Percentiles rank a stretch among this genome's conserved stretches.
phyloP scores from a whole-genome alignment of 1,140 invertebrate species.

The Megathymus violae region DNA sequence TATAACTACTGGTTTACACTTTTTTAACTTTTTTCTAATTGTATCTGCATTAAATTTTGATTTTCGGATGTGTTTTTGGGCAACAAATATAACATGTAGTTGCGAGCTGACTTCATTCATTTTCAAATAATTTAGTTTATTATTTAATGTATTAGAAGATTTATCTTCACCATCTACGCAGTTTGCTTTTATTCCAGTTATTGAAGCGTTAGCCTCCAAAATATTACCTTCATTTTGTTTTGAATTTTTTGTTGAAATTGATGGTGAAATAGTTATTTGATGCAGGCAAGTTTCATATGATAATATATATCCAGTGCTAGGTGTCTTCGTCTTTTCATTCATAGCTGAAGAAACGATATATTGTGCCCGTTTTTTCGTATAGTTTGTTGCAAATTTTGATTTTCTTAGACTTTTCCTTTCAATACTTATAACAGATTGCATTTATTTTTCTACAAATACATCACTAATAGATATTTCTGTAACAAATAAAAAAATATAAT shows the following conservation, averaged over 20 bases:
- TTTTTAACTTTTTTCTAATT: constrained; percentile 30
- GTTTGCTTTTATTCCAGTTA: constrained; percentile 2
- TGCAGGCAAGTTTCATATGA: neutral
- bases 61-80: constrained; percentile 14
- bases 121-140: constrained; percentile 2
- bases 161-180: constrained; percentile 24
- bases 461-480: neutral
- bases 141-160: constrained; percentile 20
- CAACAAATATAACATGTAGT: constrained; percentile 37
- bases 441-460: no score
- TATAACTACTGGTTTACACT: constrained; percentile 12
- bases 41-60: constrained; percentile 22
- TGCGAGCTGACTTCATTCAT: constrained; percentile 7
- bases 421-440: no score
- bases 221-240: constrained; percentile 15
- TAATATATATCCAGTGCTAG: neutral
- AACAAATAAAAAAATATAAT: constrained; percentile 5
- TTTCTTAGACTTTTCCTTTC: no score
- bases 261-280: neutral
- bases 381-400: no score
- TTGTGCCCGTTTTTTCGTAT: no score
- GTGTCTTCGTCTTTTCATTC: neutral
- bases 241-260: neutral
- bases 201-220: constrained; percentile 11
- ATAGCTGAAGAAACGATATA: neutral